A percentile compares a stretch with the other conserved stretches of the same genome.
Evolutionary conservation across 2,888 invertebrate species (phyloP).

Genomic region (Pandemis cinnamomeana): DNA sequence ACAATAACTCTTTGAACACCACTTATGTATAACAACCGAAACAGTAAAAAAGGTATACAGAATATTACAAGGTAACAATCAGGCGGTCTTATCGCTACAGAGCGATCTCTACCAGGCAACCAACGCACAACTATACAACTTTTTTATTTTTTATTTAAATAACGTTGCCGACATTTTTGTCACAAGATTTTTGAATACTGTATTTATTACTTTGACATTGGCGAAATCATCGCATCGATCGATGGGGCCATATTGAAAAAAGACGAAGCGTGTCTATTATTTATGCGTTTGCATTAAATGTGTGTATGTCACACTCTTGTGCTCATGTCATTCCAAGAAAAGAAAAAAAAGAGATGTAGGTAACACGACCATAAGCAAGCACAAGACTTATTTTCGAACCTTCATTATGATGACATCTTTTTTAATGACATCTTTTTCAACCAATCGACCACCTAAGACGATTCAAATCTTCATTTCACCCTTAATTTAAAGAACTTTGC

Average conservation of each 20-base stretch:
- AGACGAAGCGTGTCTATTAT: not conserved
- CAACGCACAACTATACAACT: too few species aligned
- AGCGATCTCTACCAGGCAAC: too few species aligned
- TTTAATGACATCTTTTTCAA: slow-evolving; percentile 29
- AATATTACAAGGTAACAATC: too few species aligned
- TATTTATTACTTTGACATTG: too few species aligned
- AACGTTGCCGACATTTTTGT: too few species aligned
- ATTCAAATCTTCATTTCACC: slow-evolving; percentile 1
- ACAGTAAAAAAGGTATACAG: too few species aligned
- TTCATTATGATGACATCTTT: slow-evolving; percentile 31
- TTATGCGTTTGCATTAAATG: not conserved
- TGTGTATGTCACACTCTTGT: not conserved
- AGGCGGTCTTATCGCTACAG: too few species aligned
- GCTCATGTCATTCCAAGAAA: not conserved
- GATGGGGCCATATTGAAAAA: not conserved
- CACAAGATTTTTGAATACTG: too few species aligned
- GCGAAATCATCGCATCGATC: too few species aligned
- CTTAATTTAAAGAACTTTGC: not conserved
- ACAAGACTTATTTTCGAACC: slow-evolving; percentile 18
- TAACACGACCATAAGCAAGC: slow-evolving; percentile 23
- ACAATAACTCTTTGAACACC: too few species aligned
- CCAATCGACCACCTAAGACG: slow-evolving; percentile 38
- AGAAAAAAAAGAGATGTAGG: not conserved
- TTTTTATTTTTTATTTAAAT: too few species aligned
- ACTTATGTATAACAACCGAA: too few species aligned